These are phyloP conservation scores for Peromyscus californicus DNA, from an alignment of 2,113 vertebrate species.

Conservation along the genomic window DNA sequence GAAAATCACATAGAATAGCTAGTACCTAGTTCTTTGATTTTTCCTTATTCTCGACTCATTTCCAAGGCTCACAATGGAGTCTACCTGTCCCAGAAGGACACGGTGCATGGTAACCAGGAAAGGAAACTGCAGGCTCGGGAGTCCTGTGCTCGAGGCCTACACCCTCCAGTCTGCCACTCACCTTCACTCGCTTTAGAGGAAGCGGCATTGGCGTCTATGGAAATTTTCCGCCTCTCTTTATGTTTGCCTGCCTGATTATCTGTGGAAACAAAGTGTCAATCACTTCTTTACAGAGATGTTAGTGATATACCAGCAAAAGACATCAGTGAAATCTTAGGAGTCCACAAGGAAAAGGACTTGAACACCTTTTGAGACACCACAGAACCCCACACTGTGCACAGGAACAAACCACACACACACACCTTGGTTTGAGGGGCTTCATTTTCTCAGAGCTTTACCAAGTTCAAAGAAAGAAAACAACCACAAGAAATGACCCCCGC, in stretches of 20 bases:
- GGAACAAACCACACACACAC: not conserved
- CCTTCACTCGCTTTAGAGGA: conserved; percentile 95
- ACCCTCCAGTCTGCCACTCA: conserved; percentile 83
- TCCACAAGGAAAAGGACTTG: not conserved
- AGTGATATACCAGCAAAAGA: not conserved
- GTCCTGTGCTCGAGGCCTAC: not conserved
- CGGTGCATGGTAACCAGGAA: no score
- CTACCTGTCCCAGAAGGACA: not conserved
- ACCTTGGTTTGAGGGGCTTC: not conserved
- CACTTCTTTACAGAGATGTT: not conserved
- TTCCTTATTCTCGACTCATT: not conserved
- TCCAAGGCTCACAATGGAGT: not conserved
- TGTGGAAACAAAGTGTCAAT: conserved; percentile 83
- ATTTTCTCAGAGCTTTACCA: not conserved
- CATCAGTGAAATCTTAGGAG: not conserved
- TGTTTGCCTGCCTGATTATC: conserved; percentile 94
- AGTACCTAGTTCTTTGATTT: not conserved
- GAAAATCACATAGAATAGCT: not conserved
- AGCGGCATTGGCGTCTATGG: conserved; percentile 93
- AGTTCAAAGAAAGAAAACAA: not conserved
- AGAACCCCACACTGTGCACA: not conserved
- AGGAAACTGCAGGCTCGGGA: accelerated
- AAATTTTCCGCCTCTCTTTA: conserved; percentile 97
- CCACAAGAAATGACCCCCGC: not conserved
- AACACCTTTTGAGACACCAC: not conserved